Base-by-base conservation (phyloP, 1,140 invertebrate genomes). In the Phortica variegata region DNA sequence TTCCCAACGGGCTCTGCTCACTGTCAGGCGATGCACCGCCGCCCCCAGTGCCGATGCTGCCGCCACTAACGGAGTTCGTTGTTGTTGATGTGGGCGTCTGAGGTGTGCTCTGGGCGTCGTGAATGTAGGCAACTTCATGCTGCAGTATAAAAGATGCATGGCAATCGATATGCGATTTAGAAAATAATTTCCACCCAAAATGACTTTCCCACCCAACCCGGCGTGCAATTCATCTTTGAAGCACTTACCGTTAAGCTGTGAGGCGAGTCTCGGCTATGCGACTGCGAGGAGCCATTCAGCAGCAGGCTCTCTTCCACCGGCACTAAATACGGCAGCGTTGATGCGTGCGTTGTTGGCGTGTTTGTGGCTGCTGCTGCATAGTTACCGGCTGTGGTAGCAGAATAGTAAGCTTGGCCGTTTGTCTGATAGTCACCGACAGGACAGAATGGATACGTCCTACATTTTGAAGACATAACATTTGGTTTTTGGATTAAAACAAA, bases 371-470 rank as follows among this genome's bases (percentile, higher is more conserved):
- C 79, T 62, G 42, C 78, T 66, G 57, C 80, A 69, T 77, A 85
- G 73, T 78, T 83, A 13, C 66, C 52, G 56, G 76, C 75, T 81
- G 29, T 37, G 8, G 81, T 80, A 15, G 83, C 79, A 18, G 80
- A 80, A 56, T 83, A 79, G 39, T 75, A 76, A 13, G 69, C 63
- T 60, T 74, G 74, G 13, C 47, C 81, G 78, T 52, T 79, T 71
- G 47, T 79, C 54, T 82, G 84, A 52, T 84, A 81, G 73, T 87
- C 86, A 6, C 86, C 87, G 49, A 91, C 89, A 46, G 87, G 87
- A 72, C 91, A 92, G 29, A 92, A 88, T 49, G 88, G 88, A 80
- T 91, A 92, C 54, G 86, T 84, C 84, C 89, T 89, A 58, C 54
- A 79, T 13, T 19, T 29, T 6, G 6, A 18, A 6, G 15, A 19